Evolutionary conservation across 2,888 invertebrate genomes (phyloP).

Genomic region (Therioaphis trifolii): DNA sequence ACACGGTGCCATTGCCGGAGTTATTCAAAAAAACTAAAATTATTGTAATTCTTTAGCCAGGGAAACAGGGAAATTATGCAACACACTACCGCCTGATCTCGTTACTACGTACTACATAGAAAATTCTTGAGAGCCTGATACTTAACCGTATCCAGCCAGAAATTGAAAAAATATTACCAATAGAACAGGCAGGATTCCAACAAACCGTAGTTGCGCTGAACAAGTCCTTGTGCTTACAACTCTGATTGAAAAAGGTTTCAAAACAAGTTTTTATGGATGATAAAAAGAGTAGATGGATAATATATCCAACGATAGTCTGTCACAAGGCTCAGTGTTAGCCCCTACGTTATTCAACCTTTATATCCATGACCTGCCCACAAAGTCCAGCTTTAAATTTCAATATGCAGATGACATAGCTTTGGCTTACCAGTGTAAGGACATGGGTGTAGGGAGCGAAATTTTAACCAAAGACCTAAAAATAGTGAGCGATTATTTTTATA

Average conservation of each 20-base stretch:
- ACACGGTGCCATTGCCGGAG: not conserved
- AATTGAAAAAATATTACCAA: constrained; percentile 4
- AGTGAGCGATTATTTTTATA: not conserved
- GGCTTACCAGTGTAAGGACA: not conserved
- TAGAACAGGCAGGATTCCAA: constrained; percentile 7
- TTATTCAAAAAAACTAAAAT: constrained; percentile 1
- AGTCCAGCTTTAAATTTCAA: not conserved
- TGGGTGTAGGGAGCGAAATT: not conserved
- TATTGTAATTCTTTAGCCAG: not conserved
- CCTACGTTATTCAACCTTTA: no score
- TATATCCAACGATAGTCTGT: no score
- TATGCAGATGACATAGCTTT: not conserved
- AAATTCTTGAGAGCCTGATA: not conserved
- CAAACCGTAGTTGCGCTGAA: constrained; percentile 14
- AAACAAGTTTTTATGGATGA: constrained; percentile 3
- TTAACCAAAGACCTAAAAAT: no score
- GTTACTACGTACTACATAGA: not conserved
- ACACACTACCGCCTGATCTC: not conserved
- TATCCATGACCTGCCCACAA: not conserved
- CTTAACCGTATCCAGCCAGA: not conserved
- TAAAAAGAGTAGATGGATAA: no score
- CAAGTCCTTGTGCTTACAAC: constrained; percentile 6
- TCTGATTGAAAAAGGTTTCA: not conserved
- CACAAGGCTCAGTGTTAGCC: no score
- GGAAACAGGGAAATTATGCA: not conserved